Percentiles rank a stretch among this genome's conserved stretches.
Conservation (phyloP, 1,140 invertebrate genomes). For the Sinonovacula constricta region DNA sequence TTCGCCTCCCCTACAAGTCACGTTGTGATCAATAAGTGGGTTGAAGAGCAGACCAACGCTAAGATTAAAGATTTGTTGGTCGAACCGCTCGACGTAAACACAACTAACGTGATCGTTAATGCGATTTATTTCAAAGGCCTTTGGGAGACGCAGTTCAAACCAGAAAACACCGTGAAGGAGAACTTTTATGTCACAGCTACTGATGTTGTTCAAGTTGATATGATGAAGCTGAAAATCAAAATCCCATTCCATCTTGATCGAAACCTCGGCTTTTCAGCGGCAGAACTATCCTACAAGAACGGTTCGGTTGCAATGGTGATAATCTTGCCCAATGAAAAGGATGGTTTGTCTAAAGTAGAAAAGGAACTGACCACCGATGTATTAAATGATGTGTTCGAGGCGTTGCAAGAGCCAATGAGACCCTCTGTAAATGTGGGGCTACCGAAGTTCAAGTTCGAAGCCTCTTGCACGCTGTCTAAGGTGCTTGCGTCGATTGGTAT, state of each 20-base stretch:
- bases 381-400: constrained; percentile 71
- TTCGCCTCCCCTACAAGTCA: constrained; percentile 49
- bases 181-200: constrained; percentile 14
- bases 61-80: constrained; percentile 83
- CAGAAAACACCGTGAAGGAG: constrained; percentile 78
- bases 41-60: constrained; percentile 82
- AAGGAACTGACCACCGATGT: constrained; percentile 78
- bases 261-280: constrained; percentile 84
- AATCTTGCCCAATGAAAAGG: constrained; percentile 82
- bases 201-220: constrained; percentile 43
- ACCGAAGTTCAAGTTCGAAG: constrained; percentile 85
- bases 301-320: constrained; percentile 84
- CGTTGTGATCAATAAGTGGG: constrained; percentile 84
- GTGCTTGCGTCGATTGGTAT: constrained; percentile 80
- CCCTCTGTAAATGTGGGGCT: constrained; percentile 74
- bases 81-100: constrained; percentile 78
- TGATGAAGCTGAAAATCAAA: constrained; percentile 39
- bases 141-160: constrained; percentile 85
- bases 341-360: constrained; percentile 79
- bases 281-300: constrained; percentile 86
- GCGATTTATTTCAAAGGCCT: constrained; percentile 88
- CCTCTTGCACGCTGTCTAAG: constrained; percentile 80
- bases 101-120: constrained; percentile 85
- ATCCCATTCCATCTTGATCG: constrained; percentile 19
- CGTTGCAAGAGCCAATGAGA: constrained; percentile 3